These are phyloP conservation scores for Clarias platycephalus DNA, from an alignment of 2,797 vertebrate species.

Conservation along the genomic window DNA sequence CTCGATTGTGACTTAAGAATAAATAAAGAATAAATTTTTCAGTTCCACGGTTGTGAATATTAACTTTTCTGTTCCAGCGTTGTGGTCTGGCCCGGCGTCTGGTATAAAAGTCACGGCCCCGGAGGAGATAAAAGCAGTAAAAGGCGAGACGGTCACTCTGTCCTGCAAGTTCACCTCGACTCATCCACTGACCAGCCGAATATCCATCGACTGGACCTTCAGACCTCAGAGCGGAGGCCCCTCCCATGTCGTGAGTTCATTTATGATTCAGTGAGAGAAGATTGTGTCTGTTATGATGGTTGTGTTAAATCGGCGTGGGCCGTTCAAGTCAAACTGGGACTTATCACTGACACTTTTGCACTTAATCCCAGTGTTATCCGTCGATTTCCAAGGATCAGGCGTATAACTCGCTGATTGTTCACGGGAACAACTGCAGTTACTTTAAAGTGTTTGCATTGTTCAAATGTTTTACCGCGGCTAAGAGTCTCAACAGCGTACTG, in stretches of 20 bases:
- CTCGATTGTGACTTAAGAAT: background rate
- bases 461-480: no score
- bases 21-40: background rate
- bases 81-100: conserved; percentile 8
- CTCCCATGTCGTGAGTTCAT: conserved; percentile 72
- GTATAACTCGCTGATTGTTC: no score
- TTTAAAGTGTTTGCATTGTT: no score
- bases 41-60: background rate
- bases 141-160: conserved; percentile 74
- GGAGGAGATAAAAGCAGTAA: conserved; percentile 62
- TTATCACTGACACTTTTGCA: no score
- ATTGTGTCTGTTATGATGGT: no score
- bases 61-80: background rate
- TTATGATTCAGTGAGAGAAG: background rate
- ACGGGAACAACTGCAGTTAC: no score
- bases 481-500: no score
- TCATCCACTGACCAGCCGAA: conserved; percentile 74
- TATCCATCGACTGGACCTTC: conserved; percentile 87
- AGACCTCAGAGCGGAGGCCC: conserved; percentile 74
- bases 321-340: no score
- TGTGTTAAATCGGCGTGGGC: no score
- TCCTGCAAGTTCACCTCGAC: conserved; percentile 83
- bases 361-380: no score
- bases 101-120: conserved; percentile 69
- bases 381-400: no score